Conservation (phyloP, 2,113 vertebrate genomes). For the Sus scrofa region DNA sequence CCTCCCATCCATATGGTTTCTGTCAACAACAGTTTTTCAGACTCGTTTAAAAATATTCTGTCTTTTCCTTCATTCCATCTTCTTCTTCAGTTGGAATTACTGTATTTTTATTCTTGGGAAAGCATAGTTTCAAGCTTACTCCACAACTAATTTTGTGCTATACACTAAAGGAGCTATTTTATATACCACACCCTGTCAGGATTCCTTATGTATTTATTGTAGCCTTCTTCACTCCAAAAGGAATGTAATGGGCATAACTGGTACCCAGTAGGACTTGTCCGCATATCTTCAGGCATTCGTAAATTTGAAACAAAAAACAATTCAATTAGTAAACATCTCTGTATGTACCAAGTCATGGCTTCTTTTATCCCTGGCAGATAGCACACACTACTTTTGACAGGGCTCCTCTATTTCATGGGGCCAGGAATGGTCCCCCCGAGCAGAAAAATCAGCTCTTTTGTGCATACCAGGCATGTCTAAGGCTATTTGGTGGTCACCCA, state of each 20-base stretch:
- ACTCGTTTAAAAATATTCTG: neutral
- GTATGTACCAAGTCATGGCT: neutral
- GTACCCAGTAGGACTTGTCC: neutral
- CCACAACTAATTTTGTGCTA: neutral
- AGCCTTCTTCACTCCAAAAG: neutral
- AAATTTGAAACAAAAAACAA: neutral
- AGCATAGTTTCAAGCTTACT: neutral
- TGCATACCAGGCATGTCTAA: neutral
- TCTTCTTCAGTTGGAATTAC: neutral
- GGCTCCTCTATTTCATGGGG: neutral
- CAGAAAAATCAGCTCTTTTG: neutral
- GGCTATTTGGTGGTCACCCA: neutral
- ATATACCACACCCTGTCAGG: neutral
- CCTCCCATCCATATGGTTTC: neutral
- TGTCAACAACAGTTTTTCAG: neutral
- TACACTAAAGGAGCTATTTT: constrained; percentile 19
- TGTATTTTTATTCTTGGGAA: neutral
- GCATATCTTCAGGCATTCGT: neutral
- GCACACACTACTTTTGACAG: neutral
- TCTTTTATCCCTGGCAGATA: neutral
- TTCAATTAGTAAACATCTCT: neutral
- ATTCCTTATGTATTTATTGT: neutral
- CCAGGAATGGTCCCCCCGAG: neutral
- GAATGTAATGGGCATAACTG: neutral
- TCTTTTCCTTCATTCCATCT: neutral